phyloP scores from a whole-genome alignment of 64 coral and sea anemone species.

The Montipora capricornis region DNA sequence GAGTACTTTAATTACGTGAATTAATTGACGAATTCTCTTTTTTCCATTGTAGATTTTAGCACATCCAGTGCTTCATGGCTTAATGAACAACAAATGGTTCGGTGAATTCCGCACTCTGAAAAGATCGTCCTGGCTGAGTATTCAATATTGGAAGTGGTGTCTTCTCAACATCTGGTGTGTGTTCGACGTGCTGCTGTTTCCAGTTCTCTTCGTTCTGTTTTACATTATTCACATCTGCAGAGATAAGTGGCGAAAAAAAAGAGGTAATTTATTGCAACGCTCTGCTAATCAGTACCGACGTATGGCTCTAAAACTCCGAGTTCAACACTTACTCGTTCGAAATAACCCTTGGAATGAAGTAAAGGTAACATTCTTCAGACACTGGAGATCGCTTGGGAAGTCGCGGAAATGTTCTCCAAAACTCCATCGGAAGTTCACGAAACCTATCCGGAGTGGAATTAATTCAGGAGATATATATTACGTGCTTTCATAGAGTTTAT shows the following conservation, averaged over 20 bases:
- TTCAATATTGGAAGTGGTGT: neutral
- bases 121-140: neutral
- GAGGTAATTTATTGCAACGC: neutral
- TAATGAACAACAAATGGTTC: neutral
- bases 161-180: conserved; percentile 35
- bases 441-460: too few relatives aligned
- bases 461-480: too few relatives aligned
- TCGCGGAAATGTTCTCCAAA: too few relatives aligned
- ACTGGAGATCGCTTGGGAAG: too few relatives aligned
- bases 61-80: neutral
- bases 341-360: too few relatives aligned
- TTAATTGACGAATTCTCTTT: too few relatives aligned
- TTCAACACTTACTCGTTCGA: too few relatives aligned
- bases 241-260: neutral
- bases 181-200: neutral
- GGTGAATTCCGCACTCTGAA: neutral
- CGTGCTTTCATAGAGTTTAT: too few relatives aligned
- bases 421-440: too few relatives aligned
- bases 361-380: too few relatives aligned
- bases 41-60: neutral
- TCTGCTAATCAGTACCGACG: neutral
- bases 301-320: too few relatives aligned
- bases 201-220: neutral
- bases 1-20: too few relatives aligned
- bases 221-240: neutral